Base-by-base conservation (phyloP, 2,888 invertebrate genomes). In the Cetonia aurata region DNA sequence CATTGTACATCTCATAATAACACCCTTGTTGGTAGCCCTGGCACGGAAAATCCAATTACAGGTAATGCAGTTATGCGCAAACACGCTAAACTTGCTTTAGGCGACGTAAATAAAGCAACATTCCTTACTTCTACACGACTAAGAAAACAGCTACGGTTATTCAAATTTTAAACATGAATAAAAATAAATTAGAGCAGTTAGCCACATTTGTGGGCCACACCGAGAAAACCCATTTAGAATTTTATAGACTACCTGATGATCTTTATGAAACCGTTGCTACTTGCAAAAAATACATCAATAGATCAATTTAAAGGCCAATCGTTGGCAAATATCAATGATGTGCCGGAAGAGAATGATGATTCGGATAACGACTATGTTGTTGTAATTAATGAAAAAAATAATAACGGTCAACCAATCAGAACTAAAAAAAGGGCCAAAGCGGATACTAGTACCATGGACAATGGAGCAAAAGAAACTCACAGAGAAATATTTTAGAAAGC, bases 251-350 rank as follows among this genome's bases (percentile, higher is more conserved):
- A 13, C 68, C 68, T 9, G 68, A 59, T 48, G 68, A 67, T 57
- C 25, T 68, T 9, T 59, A 68, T 44, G 59, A 59, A 25, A 60
- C 68, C 48, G 10, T 50, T 65, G 50, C 25, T 65, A 46, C 50
- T 65, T 3, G 48, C 65, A 17, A 65, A 65, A 46, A 65, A 50
- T 50, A 12, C 48, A 12, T 65, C 50, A 50, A 53, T 69, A 1
- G 41, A 50, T 13, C 53, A 66, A 66, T 72, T 48, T 50, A 72
- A 72, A 66, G 70, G 72, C 4, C 55, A 66, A 25, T 25, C 41
- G 3, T 53, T 72, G 37, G 15, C 25, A 37, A 59, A 72, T 52
- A 70, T 72, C 10, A n/a, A n/a, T n/a, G n/a, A n/a, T n/a, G n/a
- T n/a, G n/a, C n/a, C n/a, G n/a, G n/a, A n/a, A n/a, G n/a, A n/a